Evolutionary conservation across 2,113 vertebrate genomes (phyloP).

Genomic region (Ameiurus melas): DNA sequence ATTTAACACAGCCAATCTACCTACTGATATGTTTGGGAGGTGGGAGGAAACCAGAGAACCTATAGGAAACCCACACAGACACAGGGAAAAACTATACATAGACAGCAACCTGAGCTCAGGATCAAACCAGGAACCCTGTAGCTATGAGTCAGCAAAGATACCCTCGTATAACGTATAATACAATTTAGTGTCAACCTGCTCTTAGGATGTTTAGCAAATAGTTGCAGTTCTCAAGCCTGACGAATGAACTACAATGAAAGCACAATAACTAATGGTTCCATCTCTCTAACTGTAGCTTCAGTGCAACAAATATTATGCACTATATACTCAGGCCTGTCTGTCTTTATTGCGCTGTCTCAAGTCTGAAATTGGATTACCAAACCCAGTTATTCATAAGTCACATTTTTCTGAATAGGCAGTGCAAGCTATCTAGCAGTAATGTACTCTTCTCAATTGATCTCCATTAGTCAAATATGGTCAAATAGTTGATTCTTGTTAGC

Average conservation of each 20-base stretch:
- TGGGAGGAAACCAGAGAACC: neutral
- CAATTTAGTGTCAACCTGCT: neutral
- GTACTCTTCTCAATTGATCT: conserved; percentile 20
- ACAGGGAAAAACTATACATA: neutral
- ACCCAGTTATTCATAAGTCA: conserved; percentile 44
- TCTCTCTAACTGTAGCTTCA: neutral
- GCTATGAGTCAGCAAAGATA: neutral
- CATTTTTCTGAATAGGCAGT: conserved; percentile 36
- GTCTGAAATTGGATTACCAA: conserved; percentile 37
- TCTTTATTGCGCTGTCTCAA: conserved; percentile 33
- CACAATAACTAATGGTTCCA: conserved; percentile 1
- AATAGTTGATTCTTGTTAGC: conserved; percentile 34
- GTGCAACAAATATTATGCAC: neutral
- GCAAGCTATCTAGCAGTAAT: conserved; percentile 3
- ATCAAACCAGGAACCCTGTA: neutral
- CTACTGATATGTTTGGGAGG: neutral
- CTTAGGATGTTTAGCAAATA: neutral
- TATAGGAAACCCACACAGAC: neutral
- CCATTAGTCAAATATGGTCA: conserved; percentile 1
- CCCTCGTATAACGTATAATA: neutral
- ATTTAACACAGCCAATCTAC: neutral
- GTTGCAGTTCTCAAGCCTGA: neutral
- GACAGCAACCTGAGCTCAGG: neutral
- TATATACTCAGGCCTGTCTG: conserved; percentile 15
- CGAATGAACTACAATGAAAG: neutral